These are phyloP conservation scores for Chloromyia formosa DNA, from an alignment of 2,888 invertebrate species.

Conservation along the genomic window DNA sequence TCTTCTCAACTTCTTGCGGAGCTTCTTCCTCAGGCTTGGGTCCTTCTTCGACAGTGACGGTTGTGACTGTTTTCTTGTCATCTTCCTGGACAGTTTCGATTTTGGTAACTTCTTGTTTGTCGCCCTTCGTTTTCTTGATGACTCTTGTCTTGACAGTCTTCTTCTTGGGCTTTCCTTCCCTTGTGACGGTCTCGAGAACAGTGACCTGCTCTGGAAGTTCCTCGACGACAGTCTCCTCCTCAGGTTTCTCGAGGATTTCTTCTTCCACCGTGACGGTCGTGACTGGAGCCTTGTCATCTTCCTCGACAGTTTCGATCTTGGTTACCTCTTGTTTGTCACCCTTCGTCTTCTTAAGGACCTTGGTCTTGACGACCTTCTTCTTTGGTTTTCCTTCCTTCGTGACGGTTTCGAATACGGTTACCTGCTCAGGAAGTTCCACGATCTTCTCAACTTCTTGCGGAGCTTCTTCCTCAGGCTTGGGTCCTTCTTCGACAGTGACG, in stretches of 20 bases:
- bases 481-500: slow-evolving; percentile 56
- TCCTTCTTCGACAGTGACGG: slow-evolving; percentile 51
- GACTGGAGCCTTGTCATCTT: slow-evolving; percentile 55
- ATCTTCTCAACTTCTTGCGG: too few relatives aligned
- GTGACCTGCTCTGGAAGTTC: slow-evolving; percentile 55
- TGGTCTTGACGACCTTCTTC: slow-evolving; percentile 58
- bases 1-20: too few relatives aligned
- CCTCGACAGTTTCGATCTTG: slow-evolving; percentile 58
- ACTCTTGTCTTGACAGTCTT: slow-evolving; percentile 51
- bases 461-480: slow-evolving; percentile 47
- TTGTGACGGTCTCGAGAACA: slow-evolving; percentile 53
- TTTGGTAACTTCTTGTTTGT: slow-evolving; percentile 55
- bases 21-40: slow-evolving; percentile 2
- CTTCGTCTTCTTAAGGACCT: slow-evolving; percentile 56
- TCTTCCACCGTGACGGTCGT: slow-evolving; percentile 54
- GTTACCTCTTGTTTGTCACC: slow-evolving; percentile 57
- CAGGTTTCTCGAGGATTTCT: slow-evolving; percentile 47
- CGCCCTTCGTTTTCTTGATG: slow-evolving; percentile 56
- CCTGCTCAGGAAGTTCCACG: slow-evolving; percentile 53
- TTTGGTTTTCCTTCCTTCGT: slow-evolving; percentile 53
- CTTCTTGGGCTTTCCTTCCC: slow-evolving; percentile 46
- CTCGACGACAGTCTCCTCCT: slow-evolving; percentile 53
- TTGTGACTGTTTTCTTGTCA: slow-evolving; percentile 52
- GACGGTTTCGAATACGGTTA: slow-evolving; percentile 56
- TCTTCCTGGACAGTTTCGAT: slow-evolving; percentile 52